Conservation (phyloP, 2,113 vertebrate species). For the Larimichthys crocea region DNA sequence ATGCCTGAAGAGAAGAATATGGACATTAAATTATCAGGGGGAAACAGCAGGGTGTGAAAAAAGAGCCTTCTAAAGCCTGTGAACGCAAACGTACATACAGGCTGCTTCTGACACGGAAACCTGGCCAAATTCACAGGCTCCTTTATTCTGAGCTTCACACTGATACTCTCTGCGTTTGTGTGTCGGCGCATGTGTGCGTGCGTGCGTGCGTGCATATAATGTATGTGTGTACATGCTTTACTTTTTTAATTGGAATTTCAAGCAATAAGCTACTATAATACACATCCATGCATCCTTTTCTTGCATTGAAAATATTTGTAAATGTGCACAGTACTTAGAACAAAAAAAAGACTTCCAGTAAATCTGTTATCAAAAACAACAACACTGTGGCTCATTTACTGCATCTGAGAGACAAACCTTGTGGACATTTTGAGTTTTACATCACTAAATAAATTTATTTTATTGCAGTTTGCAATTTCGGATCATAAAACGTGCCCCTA, state of each 20-base stretch:
- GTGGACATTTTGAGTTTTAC: conserved; percentile 27
- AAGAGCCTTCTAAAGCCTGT: conserved; percentile 75
- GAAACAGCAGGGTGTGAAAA: conserved; percentile 83
- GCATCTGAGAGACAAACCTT: conserved; percentile 22
- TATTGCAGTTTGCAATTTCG: background rate
- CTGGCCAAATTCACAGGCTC: conserved; percentile 80
- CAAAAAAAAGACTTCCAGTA: conserved; percentile 13
- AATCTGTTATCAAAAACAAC: conserved; percentile 51
- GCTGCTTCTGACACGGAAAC: conserved; percentile 82
- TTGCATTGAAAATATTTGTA: conserved; percentile 61
- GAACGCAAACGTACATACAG: conserved; percentile 71
- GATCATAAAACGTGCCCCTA: conserved; percentile 4
- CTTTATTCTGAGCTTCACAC: conserved; percentile 82
- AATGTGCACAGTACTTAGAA: conserved; percentile 27
- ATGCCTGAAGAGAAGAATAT: conserved; percentile 81
- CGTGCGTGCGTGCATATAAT: conserved; percentile 41
- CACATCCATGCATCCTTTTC: conserved; percentile 46
- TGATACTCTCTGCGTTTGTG: conserved; percentile 64
- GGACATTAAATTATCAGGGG: conserved; percentile 84
- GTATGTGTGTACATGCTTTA: conserved; percentile 45
- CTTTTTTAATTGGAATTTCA: conserved; percentile 76
- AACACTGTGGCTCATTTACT: conserved; percentile 25
- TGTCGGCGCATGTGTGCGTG: conserved; percentile 35
- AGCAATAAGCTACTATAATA: conserved; percentile 65
- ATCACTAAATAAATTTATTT: conserved; percentile 13